These are phyloP conservation scores for Rotaria magnacalcarata DNA, from an alignment of 2,888 invertebrate species.

Conservation along the genomic window DNA sequence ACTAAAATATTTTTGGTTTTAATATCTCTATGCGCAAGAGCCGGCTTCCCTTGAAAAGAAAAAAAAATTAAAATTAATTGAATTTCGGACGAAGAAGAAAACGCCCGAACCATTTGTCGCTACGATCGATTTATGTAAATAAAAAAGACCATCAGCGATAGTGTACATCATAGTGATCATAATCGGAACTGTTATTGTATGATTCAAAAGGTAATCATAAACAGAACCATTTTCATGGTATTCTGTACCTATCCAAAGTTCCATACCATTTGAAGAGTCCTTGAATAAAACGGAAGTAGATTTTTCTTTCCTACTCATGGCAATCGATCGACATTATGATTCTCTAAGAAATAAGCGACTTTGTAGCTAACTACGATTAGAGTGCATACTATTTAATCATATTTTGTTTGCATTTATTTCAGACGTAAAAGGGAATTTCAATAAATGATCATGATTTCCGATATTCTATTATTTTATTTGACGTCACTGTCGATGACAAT, in stretches of 20 bases:
- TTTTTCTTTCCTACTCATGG: no score
- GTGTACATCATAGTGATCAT: constrained; percentile 37
- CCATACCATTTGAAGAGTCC: background rate
- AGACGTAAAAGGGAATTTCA: no score
- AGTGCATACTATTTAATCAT: no score
- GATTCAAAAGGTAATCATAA: constrained; percentile 37
- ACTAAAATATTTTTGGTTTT: constrained; percentile 46
- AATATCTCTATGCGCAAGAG: constrained; percentile 41
- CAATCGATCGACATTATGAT: no score
- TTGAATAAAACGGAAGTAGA: background rate
- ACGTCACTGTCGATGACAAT: no score
- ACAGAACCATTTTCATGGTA: constrained; percentile 44
- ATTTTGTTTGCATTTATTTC: no score
- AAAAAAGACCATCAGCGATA: constrained; percentile 37
- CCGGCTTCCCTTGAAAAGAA: constrained; percentile 27
- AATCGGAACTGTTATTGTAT: constrained; percentile 10
- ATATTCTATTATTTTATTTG: no score
- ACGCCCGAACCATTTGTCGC: background rate
- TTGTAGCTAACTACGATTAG: no score
- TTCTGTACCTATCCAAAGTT: constrained; percentile 40
- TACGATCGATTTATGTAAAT: constrained; percentile 30
- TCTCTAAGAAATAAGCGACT: no score
- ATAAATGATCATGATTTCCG: no score
- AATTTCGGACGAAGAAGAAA: no score
- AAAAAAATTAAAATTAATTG: background rate